Percentiles rank a stretch among this genome's conserved stretches.
These are phyloP conservation scores for Nemopilema nomurai DNA, from an alignment of 30 jellyfish, hydroid and myxozoan genomes.

Conservation along the genomic window DNA sequence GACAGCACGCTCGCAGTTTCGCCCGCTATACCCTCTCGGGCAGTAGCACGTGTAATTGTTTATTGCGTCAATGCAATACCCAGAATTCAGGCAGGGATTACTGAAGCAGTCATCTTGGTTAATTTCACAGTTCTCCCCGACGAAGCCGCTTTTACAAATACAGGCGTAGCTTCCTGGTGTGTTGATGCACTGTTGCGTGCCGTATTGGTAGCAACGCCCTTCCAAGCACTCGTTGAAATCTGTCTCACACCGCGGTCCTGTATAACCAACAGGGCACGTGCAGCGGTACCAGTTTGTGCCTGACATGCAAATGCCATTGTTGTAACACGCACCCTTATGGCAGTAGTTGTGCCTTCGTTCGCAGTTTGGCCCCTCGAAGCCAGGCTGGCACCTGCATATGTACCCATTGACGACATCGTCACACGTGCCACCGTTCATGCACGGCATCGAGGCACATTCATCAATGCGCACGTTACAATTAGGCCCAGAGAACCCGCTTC, in stretches of 20 bases:
- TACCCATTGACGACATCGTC: slow-evolving; percentile 73
- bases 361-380: slow-evolving; percentile 76
- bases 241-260: slow-evolving; percentile 85
- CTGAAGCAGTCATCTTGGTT: slow-evolving; percentile 64
- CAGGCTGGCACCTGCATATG: slow-evolving; percentile 65
- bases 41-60: slow-evolving; percentile 73
- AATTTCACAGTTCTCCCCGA: slow-evolving; percentile 77
- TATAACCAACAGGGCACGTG: slow-evolving; percentile 65
- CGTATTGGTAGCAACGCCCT: slow-evolving; percentile 55
- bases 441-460: slow-evolving; percentile 78
- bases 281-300: slow-evolving; percentile 71
- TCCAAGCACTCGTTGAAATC: slow-evolving; percentile 66
- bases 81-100: slow-evolving; percentile 71
- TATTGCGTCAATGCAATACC: slow-evolving; percentile 74
- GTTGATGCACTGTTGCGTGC: slow-evolving; percentile 68
- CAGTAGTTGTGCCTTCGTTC: slow-evolving; percentile 68
- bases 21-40: slow-evolving; percentile 81
- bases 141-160: slow-evolving; percentile 69
- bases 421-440: slow-evolving; percentile 69
- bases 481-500: slow-evolving; percentile 74
- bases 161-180: slow-evolving; percentile 83
- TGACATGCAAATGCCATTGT: slow-evolving; percentile 66
- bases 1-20: slow-evolving; percentile 70
- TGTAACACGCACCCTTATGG: slow-evolving; percentile 83
- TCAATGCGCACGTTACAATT: slow-evolving; percentile 59